These are phyloP conservation scores for Cecropterus lyciades DNA, from an alignment of 1,140 invertebrate genomes.

Conservation along the genomic window DNA sequence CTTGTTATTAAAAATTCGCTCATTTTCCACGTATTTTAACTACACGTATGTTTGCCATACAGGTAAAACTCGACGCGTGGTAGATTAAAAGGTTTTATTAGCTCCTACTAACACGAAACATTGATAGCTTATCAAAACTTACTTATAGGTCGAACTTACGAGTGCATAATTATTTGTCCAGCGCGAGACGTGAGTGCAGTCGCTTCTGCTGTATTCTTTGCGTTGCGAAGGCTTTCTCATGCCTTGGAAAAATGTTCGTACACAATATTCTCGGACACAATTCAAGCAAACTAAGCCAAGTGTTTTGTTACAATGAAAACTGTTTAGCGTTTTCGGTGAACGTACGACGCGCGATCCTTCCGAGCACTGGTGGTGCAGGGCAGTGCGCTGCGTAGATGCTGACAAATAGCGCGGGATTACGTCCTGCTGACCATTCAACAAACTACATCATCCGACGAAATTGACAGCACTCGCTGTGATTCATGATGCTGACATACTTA, in stretches of 20 bases:
- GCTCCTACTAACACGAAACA: slow-evolving; percentile 20
- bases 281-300: no score
- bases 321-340: slow-evolving; percentile 11
- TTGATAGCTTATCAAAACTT: slow-evolving; percentile 18
- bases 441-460: slow-evolving; percentile 53
- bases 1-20: slow-evolving; percentile 17
- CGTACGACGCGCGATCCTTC: slow-evolving; percentile 47
- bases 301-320: neutral
- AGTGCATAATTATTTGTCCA: slow-evolving; percentile 31
- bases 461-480: slow-evolving; percentile 29
- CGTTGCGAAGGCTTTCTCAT: slow-evolving; percentile 25
- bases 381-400: slow-evolving; percentile 52
- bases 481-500: slow-evolving; percentile 26
- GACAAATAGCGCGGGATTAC: slow-evolving; percentile 64
- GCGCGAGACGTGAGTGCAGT: neutral
- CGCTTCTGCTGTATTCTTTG: slow-evolving; percentile 13
- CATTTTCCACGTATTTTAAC: slow-evolving; percentile 16
- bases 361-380: slow-evolving; percentile 43
- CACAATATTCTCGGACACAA: neutral
- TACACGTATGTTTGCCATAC: neutral
- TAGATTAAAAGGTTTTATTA: slow-evolving; percentile 29
- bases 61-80: slow-evolving; percentile 25
- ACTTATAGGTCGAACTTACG: slow-evolving; percentile 28
- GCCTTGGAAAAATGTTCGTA: slow-evolving; percentile 11
- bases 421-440: slow-evolving; percentile 63